Base-by-base conservation (phyloP, 2,797 vertebrate species). In the Rhincodon typus region DNA sequence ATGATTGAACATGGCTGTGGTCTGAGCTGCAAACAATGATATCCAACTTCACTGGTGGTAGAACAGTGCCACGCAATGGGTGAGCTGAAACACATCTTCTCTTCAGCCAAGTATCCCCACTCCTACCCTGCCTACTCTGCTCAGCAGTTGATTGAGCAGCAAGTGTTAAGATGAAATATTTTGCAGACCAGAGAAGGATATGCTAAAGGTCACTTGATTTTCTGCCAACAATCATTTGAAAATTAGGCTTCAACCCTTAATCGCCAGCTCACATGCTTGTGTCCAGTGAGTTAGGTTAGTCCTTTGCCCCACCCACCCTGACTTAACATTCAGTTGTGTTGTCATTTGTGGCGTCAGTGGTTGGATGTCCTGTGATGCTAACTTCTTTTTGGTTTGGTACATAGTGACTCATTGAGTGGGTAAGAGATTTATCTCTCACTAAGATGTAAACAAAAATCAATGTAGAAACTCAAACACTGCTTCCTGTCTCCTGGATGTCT, bases 341-440 rank as follows among this genome's bases (percentile, higher is more conserved):
- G 88, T 62, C 88, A 91, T 91, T 7, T 91, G 90, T 93, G 66
- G 69, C 90, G 42, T 66, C 57, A n/a, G 27, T 93, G 66, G 62
- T 93, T 93, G 90, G 42, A 69, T 27, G 90, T 69, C 62, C 12
- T 93, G 90, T 93, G 90, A 21, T 34, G 67, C 90, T 93, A 69
- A 93, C 90, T 42, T 42, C 8, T 30, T 66, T 19, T 84, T 84
- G 7, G 19, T 91, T 66, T 19, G 77, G 13, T 82, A 82, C 17
- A 4, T 79, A 42, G 38, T 91, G 88, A 91, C 57, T 91, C 38
- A 62, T 93, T 93, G 90, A 67, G 50, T 93, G 34, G 34, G 46
- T 93, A 66, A 67, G 62, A 62, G 38, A 50, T 88, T 57, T 93
- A 23, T 69, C 19, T 93, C 19, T 69, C 66, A 42, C 23, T 93